Percentiles rank a stretch among this genome's conserved stretches.
Evolutionary conservation across 2,797 vertebrate genomes (phyloP).

Genomic region (Delichon dasypus): DNA sequence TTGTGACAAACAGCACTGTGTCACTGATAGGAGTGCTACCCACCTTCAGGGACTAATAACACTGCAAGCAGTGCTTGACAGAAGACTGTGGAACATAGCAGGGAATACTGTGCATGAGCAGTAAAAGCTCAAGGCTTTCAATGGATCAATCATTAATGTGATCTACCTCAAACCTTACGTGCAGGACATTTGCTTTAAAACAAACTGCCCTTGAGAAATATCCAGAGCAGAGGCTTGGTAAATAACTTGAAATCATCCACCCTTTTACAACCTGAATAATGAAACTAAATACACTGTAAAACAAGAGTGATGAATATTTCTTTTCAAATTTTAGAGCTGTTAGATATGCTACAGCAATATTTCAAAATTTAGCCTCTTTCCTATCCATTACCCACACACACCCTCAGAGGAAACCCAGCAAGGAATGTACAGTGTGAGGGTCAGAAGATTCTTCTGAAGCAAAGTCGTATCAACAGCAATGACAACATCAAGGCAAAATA

Average conservation of each 20-base stretch:
- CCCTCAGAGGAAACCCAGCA: accelerated
- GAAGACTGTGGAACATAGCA: background rate
- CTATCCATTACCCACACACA: background rate
- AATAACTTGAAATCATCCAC: background rate
- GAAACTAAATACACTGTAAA: conserved; percentile 2
- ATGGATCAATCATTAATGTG: background rate
- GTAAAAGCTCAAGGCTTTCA: conserved; percentile 23
- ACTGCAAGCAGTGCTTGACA: background rate
- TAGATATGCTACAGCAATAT: background rate
- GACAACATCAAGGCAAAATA: background rate
- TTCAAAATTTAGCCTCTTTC: background rate
- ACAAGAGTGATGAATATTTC: background rate
- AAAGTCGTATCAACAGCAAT: background rate
- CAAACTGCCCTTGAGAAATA: background rate
- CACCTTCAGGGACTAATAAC: background rate
- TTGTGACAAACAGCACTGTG: background rate
- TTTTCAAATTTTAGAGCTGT: background rate
- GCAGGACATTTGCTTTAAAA: background rate
- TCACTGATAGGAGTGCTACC: background rate
- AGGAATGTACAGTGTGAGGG: background rate
- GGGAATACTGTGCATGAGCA: background rate
- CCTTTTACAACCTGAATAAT: background rate
- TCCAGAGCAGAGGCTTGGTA: background rate
- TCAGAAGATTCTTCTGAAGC: background rate
- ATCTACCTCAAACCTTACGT: background rate